Base-by-base conservation (phyloP, 53 echinoderm and acorn worm species). In the Holothuria leucospilota region DNA sequence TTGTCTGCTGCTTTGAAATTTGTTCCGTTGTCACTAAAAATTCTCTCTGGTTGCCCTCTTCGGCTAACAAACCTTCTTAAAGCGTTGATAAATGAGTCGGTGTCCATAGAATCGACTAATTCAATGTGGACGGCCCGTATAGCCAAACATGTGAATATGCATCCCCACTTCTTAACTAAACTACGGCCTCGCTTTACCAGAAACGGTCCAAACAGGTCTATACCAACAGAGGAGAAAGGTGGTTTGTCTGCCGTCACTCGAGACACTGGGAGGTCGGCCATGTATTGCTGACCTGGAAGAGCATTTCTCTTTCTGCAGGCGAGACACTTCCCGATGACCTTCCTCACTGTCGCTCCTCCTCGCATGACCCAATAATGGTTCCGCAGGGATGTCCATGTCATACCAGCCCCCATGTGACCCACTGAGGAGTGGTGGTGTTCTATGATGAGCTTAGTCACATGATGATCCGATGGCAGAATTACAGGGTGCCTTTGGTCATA, bases 141-240 rank as follows among this genome's bases (percentile, higher is more conserved):
- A 2, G 71, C 62, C 24, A 90, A 34, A 25, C 93, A 93, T 0
- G 93, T 90, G 20, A 93, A 93, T 2, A 93, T 24, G 53, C 93
- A 93, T 39, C 90, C 93, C 30, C 84, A 93, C 9, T 84, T 39
- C 53, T 93, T 90, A 13, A 90, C 82, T 16, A 84, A 52, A 21
- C 81, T 82, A 16, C 94, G 82, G 2, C 88, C 94, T 72, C 77
- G 72, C 51, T 94, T 94, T 1, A 89, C 87, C 10, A 81, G 62
- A 12, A 94, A 51, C 29, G 91, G 94, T 16, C 94, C 91, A 52
- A 94, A 94, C 24, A 63, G 82, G 82, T 94, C 94, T 15, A 91
- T 71, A 4, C 91, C 94, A 4, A 70, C 80, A 29, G 30, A 68
- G 5, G 89, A 77, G 39, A 91, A 94, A 1, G 91, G 89, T 62